Evolutionary conservation across 2,888 invertebrate genomes (phyloP).

Genomic region (Callyntrura sp.): DNA sequence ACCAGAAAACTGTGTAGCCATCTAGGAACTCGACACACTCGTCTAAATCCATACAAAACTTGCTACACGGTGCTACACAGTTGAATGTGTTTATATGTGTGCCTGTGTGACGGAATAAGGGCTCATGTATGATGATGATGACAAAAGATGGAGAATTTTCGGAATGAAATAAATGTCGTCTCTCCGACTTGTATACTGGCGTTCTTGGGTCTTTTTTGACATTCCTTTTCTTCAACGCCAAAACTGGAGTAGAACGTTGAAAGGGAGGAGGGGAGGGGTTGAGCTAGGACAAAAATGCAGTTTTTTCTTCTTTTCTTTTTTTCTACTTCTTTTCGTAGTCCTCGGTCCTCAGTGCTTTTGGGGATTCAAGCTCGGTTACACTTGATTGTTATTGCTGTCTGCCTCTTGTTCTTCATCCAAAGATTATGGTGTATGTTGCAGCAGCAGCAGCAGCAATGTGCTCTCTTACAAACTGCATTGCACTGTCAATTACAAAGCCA

Average conservation of each 20-base stretch:
- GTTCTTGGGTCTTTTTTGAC: constrained; percentile 38
- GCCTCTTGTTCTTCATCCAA: constrained; percentile 20
- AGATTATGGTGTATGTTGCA: background rate
- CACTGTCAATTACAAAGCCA: constrained; percentile 59
- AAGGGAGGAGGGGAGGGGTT: too few species aligned
- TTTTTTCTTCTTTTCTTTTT: background rate
- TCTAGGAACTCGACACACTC: background rate
- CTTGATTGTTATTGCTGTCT: constrained; percentile 42
- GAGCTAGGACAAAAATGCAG: constrained; percentile 24
- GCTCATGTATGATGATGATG: background rate
- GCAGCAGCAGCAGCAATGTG: too few species aligned
- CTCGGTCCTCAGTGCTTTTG: too few species aligned
- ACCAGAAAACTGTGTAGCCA: background rate
- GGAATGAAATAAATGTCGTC: constrained; percentile 28
- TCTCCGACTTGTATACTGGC: background rate
- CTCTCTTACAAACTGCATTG: background rate
- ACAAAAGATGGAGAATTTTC: constrained; percentile 34
- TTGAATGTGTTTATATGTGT: too few species aligned
- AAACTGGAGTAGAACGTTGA: background rate
- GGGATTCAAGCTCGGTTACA: constrained; percentile 44
- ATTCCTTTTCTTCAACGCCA: background rate
- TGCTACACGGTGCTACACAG: too few species aligned
- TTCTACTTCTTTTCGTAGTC: background rate
- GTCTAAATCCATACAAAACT: background rate
- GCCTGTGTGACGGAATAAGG: too few species aligned